Conservation (phyloP, 2,113 vertebrate genomes). For the Xyliphius kryptos region DNA sequence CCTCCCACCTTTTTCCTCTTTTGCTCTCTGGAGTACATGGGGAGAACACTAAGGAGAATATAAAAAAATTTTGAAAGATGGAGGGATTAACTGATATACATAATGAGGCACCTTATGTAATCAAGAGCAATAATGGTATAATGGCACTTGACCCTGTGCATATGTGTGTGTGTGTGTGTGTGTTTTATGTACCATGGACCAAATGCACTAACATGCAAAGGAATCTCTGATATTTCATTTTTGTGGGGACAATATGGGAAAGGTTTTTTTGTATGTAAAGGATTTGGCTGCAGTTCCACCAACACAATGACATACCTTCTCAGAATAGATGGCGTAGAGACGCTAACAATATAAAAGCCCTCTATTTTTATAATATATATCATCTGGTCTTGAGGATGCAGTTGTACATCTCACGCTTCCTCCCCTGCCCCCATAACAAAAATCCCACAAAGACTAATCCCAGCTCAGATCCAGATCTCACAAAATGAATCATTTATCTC, state of each 20-base stretch:
- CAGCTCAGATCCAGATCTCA: no score
- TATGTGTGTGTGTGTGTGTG: conserved; percentile 5
- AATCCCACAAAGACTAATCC: no score
- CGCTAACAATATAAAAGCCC: conserved; percentile 17
- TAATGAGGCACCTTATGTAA: conserved; percentile 65
- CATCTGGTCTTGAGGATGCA: no score
- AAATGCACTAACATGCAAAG: no score
- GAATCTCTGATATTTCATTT: no score
- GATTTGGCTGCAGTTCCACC: conserved; percentile 37
- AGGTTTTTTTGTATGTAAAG: no score
- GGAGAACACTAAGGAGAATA: conserved; percentile 40
- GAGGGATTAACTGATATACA: no score
- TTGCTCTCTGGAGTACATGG: background rate
- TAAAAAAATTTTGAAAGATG: conserved; percentile 32
- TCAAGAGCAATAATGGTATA: conserved; percentile 53
- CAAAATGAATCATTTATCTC: background rate
- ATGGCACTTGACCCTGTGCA: conserved; percentile 29
- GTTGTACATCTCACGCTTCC: no score
- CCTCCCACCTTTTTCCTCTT: conserved; percentile 2
- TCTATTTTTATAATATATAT: background rate
- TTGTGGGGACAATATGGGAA: no score
- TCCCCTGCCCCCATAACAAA: no score
- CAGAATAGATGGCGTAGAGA: conserved; percentile 40
- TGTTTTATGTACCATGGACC: background rate
- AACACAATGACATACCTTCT: conserved; percentile 37